Evolutionary conservation across 2,797 vertebrate genomes (phyloP).

Genomic region (Hippoglossus hippoglossus): DNA sequence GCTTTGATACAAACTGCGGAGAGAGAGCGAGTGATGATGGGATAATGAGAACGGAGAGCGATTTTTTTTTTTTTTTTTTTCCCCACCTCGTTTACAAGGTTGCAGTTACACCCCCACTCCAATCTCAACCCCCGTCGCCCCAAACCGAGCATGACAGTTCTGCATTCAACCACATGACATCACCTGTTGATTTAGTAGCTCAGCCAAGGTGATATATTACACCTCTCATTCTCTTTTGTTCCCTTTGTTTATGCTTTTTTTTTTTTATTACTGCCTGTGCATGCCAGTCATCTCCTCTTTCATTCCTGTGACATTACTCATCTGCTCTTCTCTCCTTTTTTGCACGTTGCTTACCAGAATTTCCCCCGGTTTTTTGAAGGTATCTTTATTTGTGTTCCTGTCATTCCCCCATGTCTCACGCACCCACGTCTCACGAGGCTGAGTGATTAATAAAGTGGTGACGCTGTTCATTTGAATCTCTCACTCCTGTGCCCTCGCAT

Average conservation of each 20-base stretch:
- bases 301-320: conserved; percentile 51
- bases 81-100: conserved; percentile 21
- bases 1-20: conserved; percentile 41
- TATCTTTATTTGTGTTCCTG: conserved; percentile 17
- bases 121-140: conserved; percentile 27
- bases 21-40: conserved; percentile 52
- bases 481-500: background rate
- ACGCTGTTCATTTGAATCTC: conserved; percentile 36
- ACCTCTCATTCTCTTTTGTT: background rate
- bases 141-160: conserved; percentile 48
- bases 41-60: conserved; percentile 59
- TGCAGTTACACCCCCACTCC: conserved; percentile 25
- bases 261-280: conserved; percentile 19
- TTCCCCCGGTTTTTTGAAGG: background rate
- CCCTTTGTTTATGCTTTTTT: background rate
- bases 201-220: conserved; percentile 30
- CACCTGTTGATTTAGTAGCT: conserved; percentile 72
- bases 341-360: conserved; percentile 17
- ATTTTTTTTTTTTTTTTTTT: no score
- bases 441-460: conserved; percentile 36
- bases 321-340: conserved; percentile 17
- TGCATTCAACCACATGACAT: conserved; percentile 62
- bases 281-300: conserved; percentile 31
- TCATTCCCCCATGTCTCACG: background rate
- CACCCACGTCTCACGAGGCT: background rate